Base-by-base conservation (phyloP, 2,888 invertebrate species). In the Ormia ochracea region DNA sequence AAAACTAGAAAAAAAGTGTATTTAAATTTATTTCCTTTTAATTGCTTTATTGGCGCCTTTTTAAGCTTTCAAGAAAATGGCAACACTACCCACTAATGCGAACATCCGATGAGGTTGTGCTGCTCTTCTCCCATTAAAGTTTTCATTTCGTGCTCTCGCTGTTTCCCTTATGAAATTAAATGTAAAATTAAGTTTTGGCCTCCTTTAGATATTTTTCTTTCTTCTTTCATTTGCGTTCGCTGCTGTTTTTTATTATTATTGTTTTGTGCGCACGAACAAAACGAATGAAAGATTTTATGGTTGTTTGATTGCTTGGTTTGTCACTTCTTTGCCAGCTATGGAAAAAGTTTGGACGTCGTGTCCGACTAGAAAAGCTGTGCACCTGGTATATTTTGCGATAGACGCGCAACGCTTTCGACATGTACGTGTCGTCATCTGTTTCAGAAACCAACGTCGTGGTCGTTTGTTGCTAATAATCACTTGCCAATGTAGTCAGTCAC, bases 331-430 rank as follows among this genome's bases (percentile, higher is more conserved):
- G 50, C 33, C 70, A 72, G 75, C 72, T 66, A 45, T 43, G 10
- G 2, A 61, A 58, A 43, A 12, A 52, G 31, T 70, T 43, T 21
- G 5, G 56, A 33, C 17, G 48, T 50, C 5, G 21, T n/a, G 6
- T 21, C 50, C 14, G 4, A 50, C 58, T 63, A 21, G 28, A 31
- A n/a, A 69, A 70, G 56, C 85, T 88, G 87, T 31, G 83, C 81
- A 83, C 88, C 89, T 88, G 86, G 86, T 88, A 78, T 79, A 85
- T 86, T 87, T 88, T 87, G 88, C 88, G 89, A 89, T 88, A 88
- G 88, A 89, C 88, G 89, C 87, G 89, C 88, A 87, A 87, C 88
- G 82, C 77, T 79, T 78, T 78, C 68, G 73, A 72, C 78, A 56
- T 59, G 75, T 45, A 45, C 45, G 45, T 45, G 66, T 73, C 77